phyloP scores from a whole-genome alignment of 2,797 vertebrate species.

The Artibeus jamaicensis region DNA sequence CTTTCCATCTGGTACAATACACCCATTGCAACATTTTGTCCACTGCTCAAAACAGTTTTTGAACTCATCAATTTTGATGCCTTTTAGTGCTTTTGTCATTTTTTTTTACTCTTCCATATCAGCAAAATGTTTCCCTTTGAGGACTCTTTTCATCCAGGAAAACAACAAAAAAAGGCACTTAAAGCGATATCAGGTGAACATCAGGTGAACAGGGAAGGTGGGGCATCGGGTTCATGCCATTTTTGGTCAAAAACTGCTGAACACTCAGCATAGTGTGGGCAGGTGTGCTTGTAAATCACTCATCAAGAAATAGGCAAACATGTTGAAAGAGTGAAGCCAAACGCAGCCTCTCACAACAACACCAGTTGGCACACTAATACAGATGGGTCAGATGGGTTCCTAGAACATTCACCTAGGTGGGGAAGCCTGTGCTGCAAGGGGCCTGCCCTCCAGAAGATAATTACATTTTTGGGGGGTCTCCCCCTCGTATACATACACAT shows the following conservation, averaged over 20 bases:
- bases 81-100: background rate
- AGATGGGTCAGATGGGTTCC: no score
- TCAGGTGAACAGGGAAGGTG: background rate
- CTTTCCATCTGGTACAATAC: background rate
- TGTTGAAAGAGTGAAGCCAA: background rate
- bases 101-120: background rate
- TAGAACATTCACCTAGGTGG: background rate
- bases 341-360: background rate
- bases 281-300: background rate
- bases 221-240: background rate
- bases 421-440: background rate
- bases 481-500: background rate
- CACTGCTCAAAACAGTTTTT: background rate
- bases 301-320: background rate
- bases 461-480: background rate
- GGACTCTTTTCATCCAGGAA: background rate
- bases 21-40: background rate
- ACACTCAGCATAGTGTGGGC: background rate
- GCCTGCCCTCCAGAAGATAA: background rate
- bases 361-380: background rate
- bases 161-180: background rate
- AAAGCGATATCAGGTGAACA: background rate
- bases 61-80: background rate
- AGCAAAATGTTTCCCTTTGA: background rate
- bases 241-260: background rate